Conservation (phyloP, 2,797 vertebrate genomes). For the Sebastes itinus region DNA sequence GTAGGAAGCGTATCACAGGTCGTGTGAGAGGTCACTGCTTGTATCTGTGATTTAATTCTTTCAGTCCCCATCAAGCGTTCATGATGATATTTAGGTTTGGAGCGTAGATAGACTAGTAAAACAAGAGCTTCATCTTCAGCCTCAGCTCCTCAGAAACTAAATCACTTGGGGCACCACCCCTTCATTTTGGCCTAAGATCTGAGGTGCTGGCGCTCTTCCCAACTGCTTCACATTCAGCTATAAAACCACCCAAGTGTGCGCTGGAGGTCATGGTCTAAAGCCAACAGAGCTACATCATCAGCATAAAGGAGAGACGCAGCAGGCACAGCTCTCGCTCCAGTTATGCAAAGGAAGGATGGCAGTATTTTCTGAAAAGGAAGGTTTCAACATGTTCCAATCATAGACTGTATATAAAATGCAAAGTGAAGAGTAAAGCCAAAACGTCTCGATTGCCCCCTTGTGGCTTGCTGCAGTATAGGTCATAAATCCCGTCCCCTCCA, state of each 20-base stretch:
- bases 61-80: neutral
- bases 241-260: neutral
- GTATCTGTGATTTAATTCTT: neutral
- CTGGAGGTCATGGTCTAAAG: neutral
- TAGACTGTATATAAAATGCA: accelerated
- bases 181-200: neutral
- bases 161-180: neutral
- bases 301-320: neutral
- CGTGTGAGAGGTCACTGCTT: neutral
- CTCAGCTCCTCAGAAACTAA: neutral
- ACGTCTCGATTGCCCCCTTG: neutral
- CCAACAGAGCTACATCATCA: neutral
- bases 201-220: neutral
- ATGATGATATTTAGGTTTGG: neutral
- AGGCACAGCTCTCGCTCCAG: neutral
- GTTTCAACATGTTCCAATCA: neutral
- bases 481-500: neutral
- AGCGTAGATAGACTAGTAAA: neutral
- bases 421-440: neutral
- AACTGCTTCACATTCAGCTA: neutral
- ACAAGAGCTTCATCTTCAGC: neutral
- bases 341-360: neutral
- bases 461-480: no score
- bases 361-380: neutral
- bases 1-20: no score